phyloP scores from a whole-genome alignment of 2,797 vertebrate species.

The Sciaenops ocellatus region DNA sequence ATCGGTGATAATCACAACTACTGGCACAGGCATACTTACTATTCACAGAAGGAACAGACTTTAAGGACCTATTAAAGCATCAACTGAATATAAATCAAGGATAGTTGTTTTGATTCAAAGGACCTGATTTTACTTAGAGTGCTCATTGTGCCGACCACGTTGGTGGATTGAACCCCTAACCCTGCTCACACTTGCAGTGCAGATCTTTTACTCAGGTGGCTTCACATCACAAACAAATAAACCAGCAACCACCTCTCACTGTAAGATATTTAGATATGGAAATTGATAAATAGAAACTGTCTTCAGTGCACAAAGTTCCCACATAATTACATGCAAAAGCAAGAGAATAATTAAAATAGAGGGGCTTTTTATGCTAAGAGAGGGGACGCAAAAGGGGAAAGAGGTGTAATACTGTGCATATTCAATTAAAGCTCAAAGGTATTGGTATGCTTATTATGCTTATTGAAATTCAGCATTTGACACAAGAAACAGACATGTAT shows the following conservation, averaged over 20 bases:
- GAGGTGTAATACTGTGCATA: slow-evolving; percentile 43
- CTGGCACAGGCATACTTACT: slow-evolving; percentile 51
- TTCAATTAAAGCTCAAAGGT: slow-evolving; percentile 53
- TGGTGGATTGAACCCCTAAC: slow-evolving; percentile 28
- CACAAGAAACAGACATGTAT: slow-evolving; percentile 49
- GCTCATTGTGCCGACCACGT: not conserved
- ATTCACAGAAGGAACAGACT: slow-evolving; percentile 56
- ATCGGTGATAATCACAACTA: slow-evolving; percentile 59
- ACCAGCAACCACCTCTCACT: not conserved
- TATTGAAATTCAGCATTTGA: slow-evolving; percentile 65
- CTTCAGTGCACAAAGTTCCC: not conserved
- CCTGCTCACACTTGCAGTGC: not conserved
- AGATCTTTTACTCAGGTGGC: not conserved
- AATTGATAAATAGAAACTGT: not conserved
- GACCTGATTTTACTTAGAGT: slow-evolving; percentile 28
- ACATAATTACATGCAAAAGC: slow-evolving; percentile 30
- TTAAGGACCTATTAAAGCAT: slow-evolving; percentile 57
- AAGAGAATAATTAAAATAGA: slow-evolving; percentile 19
- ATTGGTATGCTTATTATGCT: slow-evolving; percentile 32
- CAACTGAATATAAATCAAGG: slow-evolving; percentile 68
- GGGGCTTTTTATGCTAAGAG: slow-evolving; percentile 20
- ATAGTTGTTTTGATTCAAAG: slow-evolving; percentile 52
- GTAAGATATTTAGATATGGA: not conserved
- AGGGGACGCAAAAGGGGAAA: slow-evolving; percentile 10
- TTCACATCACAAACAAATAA: slow-evolving; percentile 14